Conservation (phyloP, 1,140 invertebrate genomes). For the Meteorus sp. region DNA sequence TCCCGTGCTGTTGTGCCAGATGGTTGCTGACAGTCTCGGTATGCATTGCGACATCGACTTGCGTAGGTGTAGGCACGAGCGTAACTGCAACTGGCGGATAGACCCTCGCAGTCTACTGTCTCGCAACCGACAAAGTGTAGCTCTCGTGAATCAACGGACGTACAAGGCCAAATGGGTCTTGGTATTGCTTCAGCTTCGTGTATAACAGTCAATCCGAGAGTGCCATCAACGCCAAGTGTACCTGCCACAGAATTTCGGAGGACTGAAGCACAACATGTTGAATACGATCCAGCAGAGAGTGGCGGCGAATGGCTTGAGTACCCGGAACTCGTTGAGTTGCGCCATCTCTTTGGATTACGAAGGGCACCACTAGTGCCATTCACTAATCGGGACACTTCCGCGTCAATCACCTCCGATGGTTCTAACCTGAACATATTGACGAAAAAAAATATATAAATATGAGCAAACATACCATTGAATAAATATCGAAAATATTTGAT, state of each 20-base stretch:
- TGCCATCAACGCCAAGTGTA: constrained; percentile 8
- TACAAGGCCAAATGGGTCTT: constrained; percentile 43
- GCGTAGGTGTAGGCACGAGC: constrained; percentile 17
- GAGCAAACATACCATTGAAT: too few relatives aligned
- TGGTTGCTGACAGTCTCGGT: constrained; percentile 18
- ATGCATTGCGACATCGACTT: constrained; percentile 18
- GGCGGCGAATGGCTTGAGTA: constrained; percentile 48
- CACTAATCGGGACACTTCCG: constrained; percentile 41
- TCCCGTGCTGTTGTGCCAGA: constrained; percentile 44
- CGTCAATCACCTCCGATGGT: constrained; percentile 35
- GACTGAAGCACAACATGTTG: constrained; percentile 28
- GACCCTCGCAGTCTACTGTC: constrained; percentile 33
- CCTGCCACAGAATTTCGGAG: constrained; percentile 14
- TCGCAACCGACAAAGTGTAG: constrained; percentile 29
- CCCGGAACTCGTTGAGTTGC: constrained; percentile 45
- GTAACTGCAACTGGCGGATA: constrained; percentile 21
- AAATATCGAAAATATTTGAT: too few relatives aligned
- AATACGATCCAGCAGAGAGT: constrained; percentile 42
- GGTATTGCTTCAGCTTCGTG: constrained; percentile 44
- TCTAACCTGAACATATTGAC: constrained; percentile 37
- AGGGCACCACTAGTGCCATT: constrained; percentile 21
- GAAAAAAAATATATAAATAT: not conserved
- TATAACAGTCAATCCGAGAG: constrained; percentile 36
- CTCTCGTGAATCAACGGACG: constrained; percentile 24
- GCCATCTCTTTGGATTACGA: constrained; percentile 41